Evolutionary conservation across 2,888 invertebrate species (phyloP), one percentile per base, ranked within the genome.

Genomic region (Phalangium opilio): DNA sequence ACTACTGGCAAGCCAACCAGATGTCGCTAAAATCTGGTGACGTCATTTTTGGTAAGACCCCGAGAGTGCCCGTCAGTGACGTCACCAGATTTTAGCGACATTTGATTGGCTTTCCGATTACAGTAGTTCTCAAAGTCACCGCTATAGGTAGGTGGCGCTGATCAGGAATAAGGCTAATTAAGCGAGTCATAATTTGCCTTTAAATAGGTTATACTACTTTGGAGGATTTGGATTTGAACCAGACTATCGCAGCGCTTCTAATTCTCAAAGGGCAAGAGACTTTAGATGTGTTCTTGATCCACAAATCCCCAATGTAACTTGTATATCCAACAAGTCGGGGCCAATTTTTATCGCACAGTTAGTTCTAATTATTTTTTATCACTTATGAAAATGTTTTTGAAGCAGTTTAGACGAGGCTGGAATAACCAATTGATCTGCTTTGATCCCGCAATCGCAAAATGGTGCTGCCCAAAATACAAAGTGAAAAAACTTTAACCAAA

Each of bases 361-460:
- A 27, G 18, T 34, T 17, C 40, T 3, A 34, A 42, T 40, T 39
- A 17, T 43, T 42, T 38, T 46, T 42, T 27, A 8, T 15, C 18
- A 42, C 39, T 41, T 12, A 17, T 42, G 3, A 35, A 15, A 17
- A 27, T 41, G 10, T 41, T 20, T 47, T 15, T 42, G 35, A 39
- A 50, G 52, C 43, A 42, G 33, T 48, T 43, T 42, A 12, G 27
- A 14, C 53, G 61, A 20, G 64, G 64, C 15, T 65, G 65, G 65
- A 64, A 63, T 49, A 64, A 65, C 51, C 64, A 64, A 44, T 53
- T 65, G 17, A 59, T 60, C 14, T 51, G 52, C 14, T 63, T 60
- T 50, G 59, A 64, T 50, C 57, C 59, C 5, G 45, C 39, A 11
- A 50, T 20, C 10, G 56, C 59, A 44, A 17, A 46, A 8, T 63